Conservation (phyloP, 1,140 invertebrate species). For the Drosophila kanapiae region DNA sequence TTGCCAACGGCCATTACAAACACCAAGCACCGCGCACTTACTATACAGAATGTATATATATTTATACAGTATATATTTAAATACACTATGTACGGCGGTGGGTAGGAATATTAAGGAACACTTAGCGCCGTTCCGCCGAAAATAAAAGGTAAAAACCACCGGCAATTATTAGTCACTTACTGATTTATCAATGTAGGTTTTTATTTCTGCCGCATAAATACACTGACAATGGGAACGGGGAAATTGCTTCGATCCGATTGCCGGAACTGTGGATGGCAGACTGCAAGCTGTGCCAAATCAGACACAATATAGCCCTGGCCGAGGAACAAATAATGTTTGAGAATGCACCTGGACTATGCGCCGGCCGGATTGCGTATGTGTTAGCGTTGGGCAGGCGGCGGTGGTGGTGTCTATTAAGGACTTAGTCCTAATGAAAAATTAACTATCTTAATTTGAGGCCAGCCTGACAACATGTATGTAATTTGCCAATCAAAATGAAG, state of each 20-base stretch:
- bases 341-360: constrained; percentile 22
- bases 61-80: constrained; percentile 5
- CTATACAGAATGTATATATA: neutral
- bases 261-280: constrained; percentile 39
- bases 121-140: constrained; percentile 2
- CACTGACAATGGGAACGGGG: neutral
- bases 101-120: constrained; percentile 25
- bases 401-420: constrained; percentile 6
- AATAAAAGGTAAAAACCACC: neutral
- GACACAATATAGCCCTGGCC: constrained; percentile 21
- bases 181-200: constrained; percentile 9
- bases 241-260: constrained; percentile 25
- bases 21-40: constrained; percentile 1
- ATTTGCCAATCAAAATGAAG: constrained; percentile 34
- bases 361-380: constrained; percentile 1
- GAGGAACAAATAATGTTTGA: constrained; percentile 7
- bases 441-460: constrained; percentile 34
- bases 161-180: constrained; percentile 45
- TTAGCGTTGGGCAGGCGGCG: neutral
- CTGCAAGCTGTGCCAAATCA: constrained; percentile 42
- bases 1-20: constrained; percentile 41
- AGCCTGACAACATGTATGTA: constrained; percentile 18
- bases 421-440: constrained; percentile 45
- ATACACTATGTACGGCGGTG: neutral
- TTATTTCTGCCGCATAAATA: constrained; percentile 4